phyloP scores from a whole-genome alignment of 2,888 invertebrate genomes.

The Metallyticus violacea region DNA sequence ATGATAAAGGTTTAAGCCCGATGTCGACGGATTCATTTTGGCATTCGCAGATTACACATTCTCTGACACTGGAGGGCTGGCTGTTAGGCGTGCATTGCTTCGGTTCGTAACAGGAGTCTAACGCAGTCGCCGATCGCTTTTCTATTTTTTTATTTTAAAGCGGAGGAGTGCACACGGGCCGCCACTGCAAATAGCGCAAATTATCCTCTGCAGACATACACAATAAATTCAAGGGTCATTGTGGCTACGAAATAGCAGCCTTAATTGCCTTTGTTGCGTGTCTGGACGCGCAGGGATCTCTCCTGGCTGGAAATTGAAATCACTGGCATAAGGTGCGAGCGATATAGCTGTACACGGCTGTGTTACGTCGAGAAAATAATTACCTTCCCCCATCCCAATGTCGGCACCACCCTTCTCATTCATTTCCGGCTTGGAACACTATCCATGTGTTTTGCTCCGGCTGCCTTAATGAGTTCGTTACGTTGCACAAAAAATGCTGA shows the following conservation, averaged over 20 bases:
- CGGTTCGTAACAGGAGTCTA: not conserved
- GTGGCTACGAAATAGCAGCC: not conserved
- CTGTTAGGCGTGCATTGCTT: not conserved
- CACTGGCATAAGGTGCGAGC: not conserved
- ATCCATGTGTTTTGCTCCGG: not conserved
- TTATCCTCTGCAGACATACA: not conserved
- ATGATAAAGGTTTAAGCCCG: too few species aligned
- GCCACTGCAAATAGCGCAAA: not conserved
- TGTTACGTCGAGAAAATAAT: not conserved
- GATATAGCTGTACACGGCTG: not conserved
- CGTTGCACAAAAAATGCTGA: not conserved
- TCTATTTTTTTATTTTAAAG: too few species aligned
- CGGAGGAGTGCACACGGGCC: not conserved
- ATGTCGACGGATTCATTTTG: too few species aligned
- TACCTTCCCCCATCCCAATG: not conserved
- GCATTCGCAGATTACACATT: not conserved
- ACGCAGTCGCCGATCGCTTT: not conserved
- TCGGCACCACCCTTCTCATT: not conserved
- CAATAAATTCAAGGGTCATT: not conserved
- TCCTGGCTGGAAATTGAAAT: not conserved
- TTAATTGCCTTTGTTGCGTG: not conserved
- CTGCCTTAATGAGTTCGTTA: not conserved
- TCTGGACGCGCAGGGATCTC: not conserved
- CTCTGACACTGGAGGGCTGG: not conserved
- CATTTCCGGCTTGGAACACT: not conserved